phyloP scores from a whole-genome alignment of 2,113 vertebrate genomes.

The Pandion haliaetus region DNA sequence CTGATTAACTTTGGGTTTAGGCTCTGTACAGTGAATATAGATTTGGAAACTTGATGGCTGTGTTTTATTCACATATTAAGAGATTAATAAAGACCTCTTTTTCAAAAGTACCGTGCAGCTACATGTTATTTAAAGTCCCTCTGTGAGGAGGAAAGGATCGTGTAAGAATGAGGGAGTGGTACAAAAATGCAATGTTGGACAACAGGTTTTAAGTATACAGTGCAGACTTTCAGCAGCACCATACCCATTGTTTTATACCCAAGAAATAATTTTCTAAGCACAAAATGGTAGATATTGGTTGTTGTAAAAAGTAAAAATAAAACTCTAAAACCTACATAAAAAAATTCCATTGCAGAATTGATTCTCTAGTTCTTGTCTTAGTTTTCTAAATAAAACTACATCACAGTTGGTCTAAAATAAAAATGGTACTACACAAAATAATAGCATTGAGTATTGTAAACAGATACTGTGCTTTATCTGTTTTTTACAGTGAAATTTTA shows the following conservation, averaged over 20 bases:
- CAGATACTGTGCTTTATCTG: neutral
- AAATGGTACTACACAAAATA: neutral
- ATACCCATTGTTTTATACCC: neutral
- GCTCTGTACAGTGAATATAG: neutral
- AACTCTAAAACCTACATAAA: neutral
- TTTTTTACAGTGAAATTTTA: neutral
- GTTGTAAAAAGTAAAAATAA: neutral
- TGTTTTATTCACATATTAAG: neutral
- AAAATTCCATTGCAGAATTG: neutral
- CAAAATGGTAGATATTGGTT: neutral
- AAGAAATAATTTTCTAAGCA: neutral
- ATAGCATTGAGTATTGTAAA: neutral
- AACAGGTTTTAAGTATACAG: neutral
- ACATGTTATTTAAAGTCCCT: neutral
- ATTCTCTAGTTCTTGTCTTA: neutral
- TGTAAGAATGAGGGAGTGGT: neutral
- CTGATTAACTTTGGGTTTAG: neutral
- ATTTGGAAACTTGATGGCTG: neutral
- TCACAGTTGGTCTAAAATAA: neutral
- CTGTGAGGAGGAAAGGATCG: neutral
- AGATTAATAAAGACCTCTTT: neutral
- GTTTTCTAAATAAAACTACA: neutral
- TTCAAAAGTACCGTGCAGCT: neutral
- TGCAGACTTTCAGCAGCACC: neutral
- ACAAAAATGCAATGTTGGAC: neutral